Percentiles rank a stretch among this genome's conserved stretches.
These are phyloP conservation scores for Athripsodes cinereus DNA, from an alignment of 2,888 invertebrate genomes.

Conservation along the genomic window DNA sequence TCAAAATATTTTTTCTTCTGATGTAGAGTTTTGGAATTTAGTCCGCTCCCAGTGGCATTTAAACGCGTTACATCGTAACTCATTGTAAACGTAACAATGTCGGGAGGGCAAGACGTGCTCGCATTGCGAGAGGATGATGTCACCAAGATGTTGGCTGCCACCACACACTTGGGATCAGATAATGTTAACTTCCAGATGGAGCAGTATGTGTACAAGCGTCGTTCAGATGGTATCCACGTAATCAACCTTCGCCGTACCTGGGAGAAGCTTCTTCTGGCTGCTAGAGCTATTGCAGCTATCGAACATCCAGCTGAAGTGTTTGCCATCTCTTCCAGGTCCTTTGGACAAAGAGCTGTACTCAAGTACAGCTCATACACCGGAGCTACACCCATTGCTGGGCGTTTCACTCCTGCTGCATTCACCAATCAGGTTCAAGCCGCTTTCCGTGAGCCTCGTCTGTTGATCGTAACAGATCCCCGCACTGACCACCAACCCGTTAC, in stretches of 20 bases:
- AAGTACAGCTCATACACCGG: constrained; percentile 99
- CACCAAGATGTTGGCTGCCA: constrained; percentile 94
- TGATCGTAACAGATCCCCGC: constrained; percentile 94
- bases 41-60: constrained; percentile 71
- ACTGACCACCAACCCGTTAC: constrained; percentile 95
- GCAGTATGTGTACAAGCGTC: constrained; percentile 94
- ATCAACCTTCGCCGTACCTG: constrained; percentile 96
- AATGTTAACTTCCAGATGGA: constrained; percentile 98
- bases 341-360: constrained; percentile 94
- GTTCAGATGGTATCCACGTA: constrained; percentile 89
- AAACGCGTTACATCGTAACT: constrained; percentile 68
- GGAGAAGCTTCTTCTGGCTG: constrained; percentile 96
- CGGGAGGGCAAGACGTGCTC: constrained; percentile 90
- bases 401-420: constrained; percentile 98
- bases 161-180: constrained; percentile 89
- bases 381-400: constrained; percentile 96
- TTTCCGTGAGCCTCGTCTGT: constrained; percentile 94
- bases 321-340: constrained; percentile 92
- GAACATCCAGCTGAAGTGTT: constrained; percentile 97
- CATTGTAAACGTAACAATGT: constrained; percentile 84
- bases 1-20: no score
- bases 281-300: constrained; percentile 96
- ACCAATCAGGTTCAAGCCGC: constrained; percentile 92
- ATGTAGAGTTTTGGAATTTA: no score
- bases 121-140: constrained; percentile 96